Conservation (phyloP, 1,140 invertebrate species). For the Scaptomyza graminum region DNA sequence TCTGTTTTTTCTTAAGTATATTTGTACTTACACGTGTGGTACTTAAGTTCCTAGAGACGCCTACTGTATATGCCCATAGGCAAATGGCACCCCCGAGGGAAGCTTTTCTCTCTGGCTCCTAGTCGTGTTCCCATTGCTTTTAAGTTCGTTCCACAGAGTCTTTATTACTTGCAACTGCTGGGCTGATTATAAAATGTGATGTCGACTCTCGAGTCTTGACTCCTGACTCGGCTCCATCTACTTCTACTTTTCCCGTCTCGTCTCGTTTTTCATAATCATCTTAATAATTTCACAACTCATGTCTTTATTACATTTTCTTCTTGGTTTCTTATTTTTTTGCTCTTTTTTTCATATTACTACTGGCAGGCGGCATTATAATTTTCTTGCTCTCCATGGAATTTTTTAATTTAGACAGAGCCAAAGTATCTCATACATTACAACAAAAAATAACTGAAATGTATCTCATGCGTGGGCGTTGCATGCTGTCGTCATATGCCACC, state of each 20-base stretch:
- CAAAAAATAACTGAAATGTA: constrained; percentile 54
- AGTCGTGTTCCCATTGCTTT: constrained; percentile 4
- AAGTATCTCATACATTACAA: constrained; percentile 66
- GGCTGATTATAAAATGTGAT: constrained; percentile 36
- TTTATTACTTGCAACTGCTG: constrained; percentile 9
- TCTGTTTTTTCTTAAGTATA: neutral
- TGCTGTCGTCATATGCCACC: neutral
- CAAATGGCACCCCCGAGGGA: constrained; percentile 23
- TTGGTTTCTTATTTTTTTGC: neutral
- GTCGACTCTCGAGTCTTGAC: neutral
- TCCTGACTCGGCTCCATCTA: neutral
- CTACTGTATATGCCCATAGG: neutral
- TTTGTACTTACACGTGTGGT: neutral
- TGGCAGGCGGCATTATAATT: constrained; percentile 69
- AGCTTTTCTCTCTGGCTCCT: constrained; percentile 28
- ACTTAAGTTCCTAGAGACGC: neutral
- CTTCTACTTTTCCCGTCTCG: constrained; percentile 16
- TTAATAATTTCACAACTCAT: constrained; percentile 78
- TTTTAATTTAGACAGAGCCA: constrained; percentile 69
- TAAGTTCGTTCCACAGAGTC: constrained; percentile 5
- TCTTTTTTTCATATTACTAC: constrained; percentile 3
- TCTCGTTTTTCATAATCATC: constrained; percentile 67
- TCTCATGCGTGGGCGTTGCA: constrained; percentile 58
- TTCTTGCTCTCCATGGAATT: constrained; percentile 61
- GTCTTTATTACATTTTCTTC: constrained; percentile 72